Base-by-base conservation (phyloP, 2,888 invertebrate genomes). In the Ellobium chinense region DNA sequence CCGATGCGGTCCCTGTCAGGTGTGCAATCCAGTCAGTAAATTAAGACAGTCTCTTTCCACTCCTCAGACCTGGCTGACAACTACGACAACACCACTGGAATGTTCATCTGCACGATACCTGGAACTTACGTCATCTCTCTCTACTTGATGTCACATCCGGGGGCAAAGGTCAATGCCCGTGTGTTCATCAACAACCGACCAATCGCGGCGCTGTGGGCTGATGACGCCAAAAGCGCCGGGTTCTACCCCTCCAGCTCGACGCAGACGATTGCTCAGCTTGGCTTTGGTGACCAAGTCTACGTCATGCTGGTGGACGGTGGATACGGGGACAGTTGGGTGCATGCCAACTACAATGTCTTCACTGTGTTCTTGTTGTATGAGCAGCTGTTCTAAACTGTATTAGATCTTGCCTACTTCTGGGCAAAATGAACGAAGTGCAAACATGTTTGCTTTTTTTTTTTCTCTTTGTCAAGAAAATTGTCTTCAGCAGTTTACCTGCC, bases 271-370 rank as follows among this genome's bases (percentile, higher is more conserved):
- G 85, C 80, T 66, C 81, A 76, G 29, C 80, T 87, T 68, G 86
- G 75, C 46, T 87, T 87, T 60, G 87, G 87, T 5, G 87, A 87
- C 80, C 87, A 87, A 80, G 85, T 86, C 37, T 87, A 87, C 60
- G 82, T 87, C 58, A 87, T 86, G 83, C 78, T 87, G 65, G 85
- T 87, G 2, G 86, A 86, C 37, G 84, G 84, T 2, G 87, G 87
- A 5, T 87, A 87, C 39, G 87, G 87, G 14, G 85, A 87, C 60
- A 87, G 87, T 72, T 87, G 87, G 87, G 85, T 87, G 3, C 87
- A 87, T 46, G 87, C 87, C 12, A 87, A 87, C 81, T 87, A 87
- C 73, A 87, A 87, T 58, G 85, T 81, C 29, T 87, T 87, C 72
- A 85, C 85, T 2, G 68, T 87, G 36, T 87, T 82, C 74, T 77